Evolutionary conservation across 2,113 vertebrate species (phyloP), one percentile per base, ranked within the genome.

Genomic region (Gulo gulo): DNA sequence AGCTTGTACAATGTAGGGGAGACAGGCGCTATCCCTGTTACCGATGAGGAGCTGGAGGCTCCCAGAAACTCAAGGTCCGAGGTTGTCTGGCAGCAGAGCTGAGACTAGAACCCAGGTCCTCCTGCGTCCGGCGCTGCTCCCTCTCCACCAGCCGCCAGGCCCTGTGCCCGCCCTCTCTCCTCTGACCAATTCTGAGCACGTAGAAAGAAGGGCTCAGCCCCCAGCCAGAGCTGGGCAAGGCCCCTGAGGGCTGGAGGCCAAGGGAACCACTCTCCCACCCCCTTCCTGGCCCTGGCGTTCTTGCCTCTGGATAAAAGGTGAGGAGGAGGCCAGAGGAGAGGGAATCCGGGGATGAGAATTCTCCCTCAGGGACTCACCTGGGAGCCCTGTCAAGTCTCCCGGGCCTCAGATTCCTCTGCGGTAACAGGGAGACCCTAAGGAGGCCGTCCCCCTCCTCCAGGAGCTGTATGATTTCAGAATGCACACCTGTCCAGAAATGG

Each of bases 291-390:
- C 67, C 47, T 31, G 18, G n/a, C 78, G n/a, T 31, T 67, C 55
- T 87, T 65, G 50, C 23, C 11, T 92, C 73, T 52, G 45, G 36
- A 85, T 36, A 87, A 34, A 71, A 34, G 29, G 74, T 78, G 26
- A 10, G 2, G 29, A 36, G 20, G 21, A 78, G n/a, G 50, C 36
- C 50, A 95, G 74, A 39, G 24, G 42, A 96, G 26, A 92, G 55
- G 61, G 67, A 95, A 47, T 85, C 69, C 4, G 0, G 79, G 42
- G 55, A 71, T 12, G 42, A 52, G 16, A 61, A 83, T 81, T 90
- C 31, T 96, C 59, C 80, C 74, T 86, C 18, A 0, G 69, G 88
- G 93, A 97, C 93, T 97, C 93, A 95, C 93, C 74, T 95, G 63
- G 5, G 20, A 96, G 31, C 24, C 42, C 24, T 78, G 34, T 88